Base-by-base conservation (phyloP, 2,797 vertebrate genomes). In the Acropternis orthonyx region DNA sequence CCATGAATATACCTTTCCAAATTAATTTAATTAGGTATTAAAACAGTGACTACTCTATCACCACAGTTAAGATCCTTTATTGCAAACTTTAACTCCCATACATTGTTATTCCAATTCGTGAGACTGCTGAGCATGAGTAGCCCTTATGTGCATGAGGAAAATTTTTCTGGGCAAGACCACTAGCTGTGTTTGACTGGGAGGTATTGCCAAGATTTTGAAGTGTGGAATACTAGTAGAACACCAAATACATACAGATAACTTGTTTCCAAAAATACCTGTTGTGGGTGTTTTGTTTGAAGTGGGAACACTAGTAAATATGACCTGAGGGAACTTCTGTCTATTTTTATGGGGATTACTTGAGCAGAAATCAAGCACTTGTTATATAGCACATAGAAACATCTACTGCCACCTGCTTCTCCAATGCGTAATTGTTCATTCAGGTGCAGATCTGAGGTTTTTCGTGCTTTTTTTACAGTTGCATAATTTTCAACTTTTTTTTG, bases 271-370 rank as follows among this genome's bases (percentile, higher is more conserved):
- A 92, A 88, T 92, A 94, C 56, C 41, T 80, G 44, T 37, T 77
- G 89, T 96, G 90, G 93, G 89, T 93, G 89, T 88, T 95, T 82
- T 85, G 43, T 89, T 92, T 95, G 77, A 91, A 94, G 88, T 86
- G 68, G 88, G 49, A 96, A 65, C 55, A 7, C 71, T 48, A 87
- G 94, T 93, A 95, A 96, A 95, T 79, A 91, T 77, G 77, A 93
- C 93, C 89, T 72, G 83, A 88, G 92, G 92, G 81, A 90, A 87
- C 58, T 79, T 71, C 9, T 8, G 49, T 24, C 83, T 96, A 55
- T 93, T 94, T 94, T 95, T 92, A 87, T 7, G 21, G 82, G 74
- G 49, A 56, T 63, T 93, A 54, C 56, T 88, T 41, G 58, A 84
- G 46, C 28, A 95, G 71, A 87, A 95, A 82, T 74, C 49, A 85